Evolutionary conservation across 35 echinoderm and acorn worm species (phyloP).

Genomic region (Heliocidaris erythrogramma): DNA sequence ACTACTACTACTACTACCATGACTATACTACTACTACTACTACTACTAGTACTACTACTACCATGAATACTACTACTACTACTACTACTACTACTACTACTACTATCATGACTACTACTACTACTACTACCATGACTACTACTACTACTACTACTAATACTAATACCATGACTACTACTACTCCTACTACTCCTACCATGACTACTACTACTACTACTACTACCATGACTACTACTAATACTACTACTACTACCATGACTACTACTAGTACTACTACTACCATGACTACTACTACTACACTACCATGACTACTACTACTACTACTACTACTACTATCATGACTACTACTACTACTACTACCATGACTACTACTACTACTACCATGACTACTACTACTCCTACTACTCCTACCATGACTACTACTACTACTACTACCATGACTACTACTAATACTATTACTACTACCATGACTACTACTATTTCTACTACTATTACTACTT

Average conservation of each 20-base stretch:
- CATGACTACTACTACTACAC: too few relatives aligned
- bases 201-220: background rate
- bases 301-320: too few relatives aligned
- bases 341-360: too few relatives aligned
- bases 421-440: too few relatives aligned
- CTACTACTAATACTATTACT: background rate
- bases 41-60: background rate
- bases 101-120: background rate
- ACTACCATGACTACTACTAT: background rate
- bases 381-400: too few relatives aligned
- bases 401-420: too few relatives aligned
- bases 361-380: too few relatives aligned
- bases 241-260: background rate
- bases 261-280: background rate
- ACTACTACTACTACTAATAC: slow-evolving; percentile 23
- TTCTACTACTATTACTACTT: background rate
- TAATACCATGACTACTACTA: background rate
- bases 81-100: background rate
- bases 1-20: too few relatives aligned
- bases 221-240: too few relatives aligned
- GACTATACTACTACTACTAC: too few relatives aligned
- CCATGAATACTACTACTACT: background rate
- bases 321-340: too few relatives aligned
- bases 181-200: background rate
- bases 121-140: background rate